Evolutionary conservation across 2,888 invertebrate species (phyloP).

Genomic region (Acleris sparsana): DNA sequence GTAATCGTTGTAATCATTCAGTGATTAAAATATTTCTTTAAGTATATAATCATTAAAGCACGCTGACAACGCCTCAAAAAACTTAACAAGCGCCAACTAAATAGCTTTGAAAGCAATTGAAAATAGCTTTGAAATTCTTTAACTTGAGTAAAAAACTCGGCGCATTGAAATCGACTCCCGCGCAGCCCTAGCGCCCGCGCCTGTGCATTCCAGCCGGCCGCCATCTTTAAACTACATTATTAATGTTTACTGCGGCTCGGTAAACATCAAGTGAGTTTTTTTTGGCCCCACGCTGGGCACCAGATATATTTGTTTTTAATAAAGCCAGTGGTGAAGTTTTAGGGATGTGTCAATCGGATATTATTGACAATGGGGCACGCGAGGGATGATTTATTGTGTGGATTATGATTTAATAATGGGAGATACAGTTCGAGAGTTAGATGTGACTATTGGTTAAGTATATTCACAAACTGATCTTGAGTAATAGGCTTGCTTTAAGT

Average conservation of each 20-base stretch:
- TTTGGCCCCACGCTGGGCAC: conserved; percentile 59
- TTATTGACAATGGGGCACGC: conserved; percentile 33
- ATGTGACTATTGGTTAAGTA: no score
- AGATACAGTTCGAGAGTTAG: no score
- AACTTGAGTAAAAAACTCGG: conserved; percentile 1
- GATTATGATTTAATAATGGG: conserved; percentile 3
- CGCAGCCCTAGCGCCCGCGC: conserved; percentile 58
- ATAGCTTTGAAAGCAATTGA: not conserved
- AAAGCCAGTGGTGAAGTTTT: conserved; percentile 59
- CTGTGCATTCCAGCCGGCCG: conserved; percentile 69
- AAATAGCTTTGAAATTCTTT: not conserved
- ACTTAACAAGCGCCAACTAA: not conserved
- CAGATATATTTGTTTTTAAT: conserved; percentile 76
- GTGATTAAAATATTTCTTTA: no score
- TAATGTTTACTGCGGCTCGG: conserved; percentile 72
- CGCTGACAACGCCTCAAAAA: not conserved
- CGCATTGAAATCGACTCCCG: conserved; percentile 42
- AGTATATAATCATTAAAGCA: conserved; percentile 7
- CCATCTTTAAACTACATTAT: conserved; percentile 82
- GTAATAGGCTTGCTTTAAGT: no score
- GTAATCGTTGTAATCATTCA: no score
- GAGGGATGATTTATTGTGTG: conserved; percentile 15
- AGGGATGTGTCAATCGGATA: conserved; percentile 39
- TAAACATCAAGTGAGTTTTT: conserved; percentile 61
- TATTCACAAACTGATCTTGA: no score